Percentiles rank a stretch among this genome's conserved stretches.
Evolutionary conservation across 2,888 invertebrate genomes (phyloP).

Genomic region (Lepidonotus clava): DNA sequence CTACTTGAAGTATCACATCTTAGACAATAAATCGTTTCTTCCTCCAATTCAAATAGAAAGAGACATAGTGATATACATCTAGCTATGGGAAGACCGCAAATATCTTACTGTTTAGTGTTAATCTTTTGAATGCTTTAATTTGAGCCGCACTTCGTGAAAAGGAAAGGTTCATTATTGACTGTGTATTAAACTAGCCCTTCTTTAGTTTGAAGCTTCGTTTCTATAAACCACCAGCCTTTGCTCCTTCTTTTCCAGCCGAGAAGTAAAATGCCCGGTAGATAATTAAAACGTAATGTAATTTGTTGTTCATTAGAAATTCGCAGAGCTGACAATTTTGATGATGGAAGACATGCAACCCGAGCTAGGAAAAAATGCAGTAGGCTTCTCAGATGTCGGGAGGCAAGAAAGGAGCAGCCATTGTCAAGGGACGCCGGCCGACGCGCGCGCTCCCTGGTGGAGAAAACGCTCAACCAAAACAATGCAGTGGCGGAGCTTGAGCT

Average conservation of each 20-base stretch:
- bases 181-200: neutral
- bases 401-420: slow-evolving; percentile 35
- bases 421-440: slow-evolving; percentile 38
- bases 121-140: too few relatives aligned
- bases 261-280: slow-evolving; percentile 14
- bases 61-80: too few relatives aligned
- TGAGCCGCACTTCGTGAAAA: too few relatives aligned
- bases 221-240: slow-evolving; percentile 22
- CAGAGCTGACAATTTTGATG: slow-evolving; percentile 50
- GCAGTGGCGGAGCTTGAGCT: neutral
- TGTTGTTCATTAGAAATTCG: slow-evolving; percentile 54
- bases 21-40: too few relatives aligned
- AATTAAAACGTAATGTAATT: slow-evolving; percentile 53
- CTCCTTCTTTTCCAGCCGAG: neutral
- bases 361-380: neutral
- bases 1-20: too few relatives aligned
- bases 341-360: slow-evolving; percentile 47
- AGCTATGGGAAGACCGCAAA: too few relatives aligned
- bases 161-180: too few relatives aligned
- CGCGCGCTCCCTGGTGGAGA: slow-evolving; percentile 18
- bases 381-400: slow-evolving; percentile 8
- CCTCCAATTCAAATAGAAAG: too few relatives aligned
- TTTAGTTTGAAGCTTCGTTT: neutral
- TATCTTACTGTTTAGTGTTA: too few relatives aligned
- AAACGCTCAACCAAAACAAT: slow-evolving; percentile 48